Evolutionary conservation across 1,140 invertebrate genomes (phyloP).

Genomic region (Macrobrachium nipponense): DNA sequence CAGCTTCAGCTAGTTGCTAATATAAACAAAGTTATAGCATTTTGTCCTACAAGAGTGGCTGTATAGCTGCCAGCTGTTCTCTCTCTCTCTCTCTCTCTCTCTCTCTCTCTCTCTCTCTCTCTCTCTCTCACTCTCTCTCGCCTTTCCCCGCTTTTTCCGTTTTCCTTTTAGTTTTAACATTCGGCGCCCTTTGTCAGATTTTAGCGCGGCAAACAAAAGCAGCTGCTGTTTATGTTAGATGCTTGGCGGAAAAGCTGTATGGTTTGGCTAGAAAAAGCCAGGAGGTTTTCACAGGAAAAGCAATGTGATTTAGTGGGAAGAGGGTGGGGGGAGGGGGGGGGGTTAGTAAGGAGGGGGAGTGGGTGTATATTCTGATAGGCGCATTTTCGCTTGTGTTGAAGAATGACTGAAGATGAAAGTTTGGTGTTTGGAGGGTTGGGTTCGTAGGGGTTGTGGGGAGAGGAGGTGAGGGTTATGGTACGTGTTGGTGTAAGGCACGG

Average conservation of each 20-base stretch:
- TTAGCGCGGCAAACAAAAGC: slow-evolving; percentile 19
- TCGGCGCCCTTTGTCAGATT: neutral
- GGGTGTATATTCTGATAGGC: too few species aligned
- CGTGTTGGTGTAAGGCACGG: too few species aligned
- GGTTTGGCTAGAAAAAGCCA: neutral
- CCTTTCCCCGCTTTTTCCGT: neutral
- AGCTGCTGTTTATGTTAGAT: slow-evolving; percentile 12
- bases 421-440: too few species aligned
- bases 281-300: neutral
- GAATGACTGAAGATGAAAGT: neutral
- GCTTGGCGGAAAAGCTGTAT: neutral
- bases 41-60: too few species aligned
- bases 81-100: too few species aligned
- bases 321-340: neutral
- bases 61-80: neutral
- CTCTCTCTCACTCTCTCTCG: too few species aligned
- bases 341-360: neutral
- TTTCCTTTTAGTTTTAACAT: neutral
- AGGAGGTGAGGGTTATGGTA: too few species aligned
- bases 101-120: too few species aligned
- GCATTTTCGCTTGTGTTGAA: too few species aligned
- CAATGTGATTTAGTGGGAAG: neutral
- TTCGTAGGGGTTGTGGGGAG: too few species aligned
- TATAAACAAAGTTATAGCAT: too few species aligned
- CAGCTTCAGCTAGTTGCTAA: too few species aligned